These are phyloP conservation scores for Grammomys surdaster DNA, from an alignment of 2,113 vertebrate species.

Conservation along the genomic window DNA sequence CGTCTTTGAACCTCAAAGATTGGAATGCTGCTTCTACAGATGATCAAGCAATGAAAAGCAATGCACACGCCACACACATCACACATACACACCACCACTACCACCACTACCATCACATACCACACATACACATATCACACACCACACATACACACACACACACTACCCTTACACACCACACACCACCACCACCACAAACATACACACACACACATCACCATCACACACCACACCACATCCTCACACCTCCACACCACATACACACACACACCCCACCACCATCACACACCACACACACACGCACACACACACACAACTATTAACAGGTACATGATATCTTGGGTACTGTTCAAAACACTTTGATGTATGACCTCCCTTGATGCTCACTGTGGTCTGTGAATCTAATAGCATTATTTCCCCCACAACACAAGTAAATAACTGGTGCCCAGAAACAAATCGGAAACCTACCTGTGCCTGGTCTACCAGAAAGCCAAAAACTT, in stretches of 20 bases:
- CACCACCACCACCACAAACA: too few relatives aligned
- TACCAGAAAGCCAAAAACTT: conserved; percentile 28
- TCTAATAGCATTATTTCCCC: neutral
- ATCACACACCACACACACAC: neutral
- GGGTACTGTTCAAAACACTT: neutral
- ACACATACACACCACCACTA: neutral
- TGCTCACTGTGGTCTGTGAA: neutral
- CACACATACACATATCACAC: too few relatives aligned
- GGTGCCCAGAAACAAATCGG: neutral
- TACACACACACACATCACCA: too few relatives aligned
- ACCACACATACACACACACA: too few relatives aligned
- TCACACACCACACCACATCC: too few relatives aligned
- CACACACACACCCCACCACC: too few relatives aligned
- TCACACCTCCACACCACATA: too few relatives aligned
- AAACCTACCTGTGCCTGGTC: neutral
- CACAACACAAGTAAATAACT: neutral
- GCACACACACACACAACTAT: neutral
- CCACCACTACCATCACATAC: too few relatives aligned
- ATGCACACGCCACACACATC: neutral
- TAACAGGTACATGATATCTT: neutral
- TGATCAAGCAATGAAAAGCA: neutral
- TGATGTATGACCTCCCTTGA: neutral
- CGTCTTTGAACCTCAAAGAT: neutral
- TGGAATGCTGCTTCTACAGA: neutral
- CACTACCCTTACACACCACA: too few relatives aligned